Conservation (phyloP, 2,113 vertebrate species). For the Carettochelys insculpta region DNA sequence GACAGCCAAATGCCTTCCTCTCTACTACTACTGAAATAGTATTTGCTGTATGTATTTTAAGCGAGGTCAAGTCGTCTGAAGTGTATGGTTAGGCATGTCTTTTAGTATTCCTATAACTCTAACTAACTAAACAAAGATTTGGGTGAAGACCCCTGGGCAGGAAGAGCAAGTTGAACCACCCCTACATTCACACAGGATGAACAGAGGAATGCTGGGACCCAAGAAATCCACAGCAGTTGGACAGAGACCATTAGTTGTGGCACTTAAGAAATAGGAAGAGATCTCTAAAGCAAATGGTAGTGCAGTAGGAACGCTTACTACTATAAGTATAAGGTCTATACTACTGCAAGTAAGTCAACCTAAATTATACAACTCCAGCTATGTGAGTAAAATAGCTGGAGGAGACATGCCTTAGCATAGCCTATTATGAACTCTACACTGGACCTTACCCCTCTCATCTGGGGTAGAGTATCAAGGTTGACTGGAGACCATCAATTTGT, state of each 20-base stretch:
- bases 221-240: background rate
- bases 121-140: background rate
- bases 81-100: background rate
- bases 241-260: rapidly evolving
- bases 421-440: too few relatives aligned
- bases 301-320: background rate
- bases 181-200: too few relatives aligned
- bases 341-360: too few relatives aligned
- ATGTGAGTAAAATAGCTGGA: too few relatives aligned
- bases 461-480: too few relatives aligned
- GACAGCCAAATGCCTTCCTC: background rate
- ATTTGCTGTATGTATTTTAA: background rate
- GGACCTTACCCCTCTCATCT: too few relatives aligned
- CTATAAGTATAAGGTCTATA: too few relatives aligned
- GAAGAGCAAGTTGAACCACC: too few relatives aligned
- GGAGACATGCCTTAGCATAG: too few relatives aligned
- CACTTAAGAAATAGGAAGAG: background rate
- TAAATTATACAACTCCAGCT: too few relatives aligned
- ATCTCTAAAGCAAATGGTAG: too few relatives aligned
- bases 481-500: too few relatives aligned
- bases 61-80: background rate
- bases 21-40: background rate
- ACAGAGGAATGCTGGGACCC: background rate
- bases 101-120: background rate
- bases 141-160: background rate